phyloP scores from a whole-genome alignment of 2,888 invertebrate genomes.

The Euzetes globulus region DNA sequence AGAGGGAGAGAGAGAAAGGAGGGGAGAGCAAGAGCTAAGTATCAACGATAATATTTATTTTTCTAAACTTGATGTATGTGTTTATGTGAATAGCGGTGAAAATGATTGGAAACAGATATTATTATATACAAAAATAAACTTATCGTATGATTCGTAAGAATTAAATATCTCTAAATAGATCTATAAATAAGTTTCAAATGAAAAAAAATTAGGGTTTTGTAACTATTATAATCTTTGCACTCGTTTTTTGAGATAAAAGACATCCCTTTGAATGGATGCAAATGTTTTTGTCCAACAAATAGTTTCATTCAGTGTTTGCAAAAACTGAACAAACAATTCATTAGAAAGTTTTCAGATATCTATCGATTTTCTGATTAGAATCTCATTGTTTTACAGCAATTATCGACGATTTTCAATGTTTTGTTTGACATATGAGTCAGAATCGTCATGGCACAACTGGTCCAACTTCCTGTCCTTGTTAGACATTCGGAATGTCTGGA shows the following conservation, averaged over 20 bases:
- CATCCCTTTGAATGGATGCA: not conserved
- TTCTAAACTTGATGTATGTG: too few relatives aligned
- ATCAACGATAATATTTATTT: too few relatives aligned
- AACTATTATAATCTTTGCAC: not conserved
- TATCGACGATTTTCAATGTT: too few relatives aligned
- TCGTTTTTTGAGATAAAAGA: not conserved
- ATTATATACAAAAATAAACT: not conserved
- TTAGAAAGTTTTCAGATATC: too few relatives aligned
- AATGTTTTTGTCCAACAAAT: not conserved
- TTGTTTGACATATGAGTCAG: too few relatives aligned
- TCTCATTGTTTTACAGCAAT: too few relatives aligned
- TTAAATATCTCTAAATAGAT: not conserved
- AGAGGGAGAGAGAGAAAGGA: too few relatives aligned
- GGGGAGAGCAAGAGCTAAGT: too few relatives aligned
- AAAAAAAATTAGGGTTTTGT: not conserved
- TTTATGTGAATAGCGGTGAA: too few relatives aligned
- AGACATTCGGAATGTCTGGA: not conserved
- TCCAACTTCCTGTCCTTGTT: not conserved
- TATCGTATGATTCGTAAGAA: not conserved
- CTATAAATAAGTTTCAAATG: not conserved
- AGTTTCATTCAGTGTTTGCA: not conserved
- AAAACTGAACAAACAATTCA: not conserved
- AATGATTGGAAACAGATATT: slow-evolving; percentile 46
- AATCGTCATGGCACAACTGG: not conserved
- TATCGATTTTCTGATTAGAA: too few relatives aligned